Evolutionary conservation across 2,797 vertebrate species (phyloP), one percentile per base, ranked within the genome.

Genomic region (Cottoperca gobio): DNA sequence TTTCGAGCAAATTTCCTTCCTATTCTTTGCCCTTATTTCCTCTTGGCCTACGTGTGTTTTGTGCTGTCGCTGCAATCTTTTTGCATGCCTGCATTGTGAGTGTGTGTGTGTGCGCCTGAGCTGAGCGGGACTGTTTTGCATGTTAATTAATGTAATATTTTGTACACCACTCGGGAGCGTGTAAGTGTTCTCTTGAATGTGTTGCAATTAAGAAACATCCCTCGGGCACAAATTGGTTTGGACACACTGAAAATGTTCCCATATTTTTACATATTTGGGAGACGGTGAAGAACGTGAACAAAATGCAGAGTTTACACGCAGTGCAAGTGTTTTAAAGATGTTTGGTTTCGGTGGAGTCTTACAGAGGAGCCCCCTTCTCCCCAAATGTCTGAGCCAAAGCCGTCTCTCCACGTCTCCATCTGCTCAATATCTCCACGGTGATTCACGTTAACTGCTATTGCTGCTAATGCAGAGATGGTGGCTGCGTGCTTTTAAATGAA

Each of bases 1-100:
- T 95, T 96, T 96, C 95, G 94, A 96, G 95, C 95, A 96, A 96
- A 97, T 96, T 94, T 94, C 94, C 92, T 94, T 93, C 91, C 92
- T 91, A 91, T 94, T 93, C 90, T 95, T 92, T 92, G 81, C 87
- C 87, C 90, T 94, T 95, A 91, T 89, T 93, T 93, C 86, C 79
- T 92, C 84, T 93, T 89, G 79, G 90, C 77, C 86, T 81, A 84
- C 39, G 81, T 91, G 79, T 92, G 85, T 91, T 93, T 92, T 91
- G 82, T 90, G 91, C 92, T 88, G 88, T 86, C 82, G 73, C 86
- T 88, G 89, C 86, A 91, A 83, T 93, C 89, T 87, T 87, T 82
- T 79, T 75, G 73, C 68, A 61, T 76, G 84, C 72, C 79, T 76
- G 76, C 75, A 73, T 84, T 73, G 68, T 52, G 37, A 53, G 68